phyloP scores from a whole-genome alignment of 1,140 invertebrate species.

The Bombyx mori region DNA sequence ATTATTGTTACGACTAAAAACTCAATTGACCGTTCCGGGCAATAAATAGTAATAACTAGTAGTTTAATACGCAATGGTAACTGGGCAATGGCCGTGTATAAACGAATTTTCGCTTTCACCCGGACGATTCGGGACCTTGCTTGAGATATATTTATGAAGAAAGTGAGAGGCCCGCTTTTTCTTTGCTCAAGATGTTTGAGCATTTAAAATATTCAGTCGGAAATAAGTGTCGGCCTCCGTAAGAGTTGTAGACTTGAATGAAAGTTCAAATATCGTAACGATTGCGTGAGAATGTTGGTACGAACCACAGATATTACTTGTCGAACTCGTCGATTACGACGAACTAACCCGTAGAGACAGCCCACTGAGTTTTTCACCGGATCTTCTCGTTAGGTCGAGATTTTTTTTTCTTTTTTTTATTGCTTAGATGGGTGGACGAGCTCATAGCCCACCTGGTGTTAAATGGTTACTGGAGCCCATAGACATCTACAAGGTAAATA shows the following conservation, averaged over 20 bases:
- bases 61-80: constrained; percentile 24
- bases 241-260: constrained; percentile 2
- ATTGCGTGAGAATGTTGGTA: too few species aligned
- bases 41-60: constrained; percentile 37
- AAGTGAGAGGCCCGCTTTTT: constrained; percentile 59
- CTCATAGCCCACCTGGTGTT: too few species aligned
- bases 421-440: too few species aligned
- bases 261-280: constrained; percentile 1
- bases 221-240: not conserved
- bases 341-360: too few species aligned
- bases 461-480: too few species aligned
- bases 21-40: constrained; percentile 29
- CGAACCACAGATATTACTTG: too few species aligned
- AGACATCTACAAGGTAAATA: too few species aligned
- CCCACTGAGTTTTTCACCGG: too few species aligned
- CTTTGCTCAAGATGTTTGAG: constrained; percentile 49
- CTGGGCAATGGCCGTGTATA: constrained; percentile 26
- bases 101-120: constrained; percentile 53
- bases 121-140: constrained; percentile 31
- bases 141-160: constrained; percentile 40
- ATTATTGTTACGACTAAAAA: constrained; percentile 14
- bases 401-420: too few species aligned
- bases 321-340: too few species aligned
- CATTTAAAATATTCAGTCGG: constrained; percentile 10
- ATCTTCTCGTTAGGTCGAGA: too few species aligned